Conservation (phyloP, 1,140 invertebrate species). For the Temnothorax curvispinosus region DNA sequence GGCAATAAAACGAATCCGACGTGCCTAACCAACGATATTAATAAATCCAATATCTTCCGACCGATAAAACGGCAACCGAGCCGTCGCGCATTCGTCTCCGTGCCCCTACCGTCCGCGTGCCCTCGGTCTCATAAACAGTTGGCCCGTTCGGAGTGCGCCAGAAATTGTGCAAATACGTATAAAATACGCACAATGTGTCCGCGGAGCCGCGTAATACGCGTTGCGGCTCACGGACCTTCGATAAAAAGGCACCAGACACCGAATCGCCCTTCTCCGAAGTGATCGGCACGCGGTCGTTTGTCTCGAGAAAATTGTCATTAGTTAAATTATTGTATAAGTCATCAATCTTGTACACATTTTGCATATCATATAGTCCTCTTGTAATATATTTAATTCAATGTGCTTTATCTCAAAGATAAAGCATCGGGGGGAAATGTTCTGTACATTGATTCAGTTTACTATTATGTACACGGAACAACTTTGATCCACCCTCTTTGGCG, state of each 20-base stretch:
- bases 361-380: too few relatives aligned
- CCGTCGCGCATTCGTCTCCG: slow-evolving; percentile 64
- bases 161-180: slow-evolving; percentile 86
- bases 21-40: slow-evolving; percentile 80
- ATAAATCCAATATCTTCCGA: slow-evolving; percentile 84
- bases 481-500: background rate
- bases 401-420: background rate
- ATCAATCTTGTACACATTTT: background rate
- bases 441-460: background rate
- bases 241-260: slow-evolving; percentile 62
- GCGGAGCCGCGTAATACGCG: slow-evolving; percentile 81
- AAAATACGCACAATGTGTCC: slow-evolving; percentile 85
- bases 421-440: too few relatives aligned
- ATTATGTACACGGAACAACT: background rate
- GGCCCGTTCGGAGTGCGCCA: slow-evolving; percentile 66
- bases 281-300: background rate
- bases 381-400: background rate
- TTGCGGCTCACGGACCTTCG: slow-evolving; percentile 37
- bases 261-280: background rate
- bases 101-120: slow-evolving; percentile 6
- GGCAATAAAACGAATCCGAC: slow-evolving; percentile 80
- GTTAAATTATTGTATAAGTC: background rate
- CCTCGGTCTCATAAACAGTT: slow-evolving; percentile 68
- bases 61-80: slow-evolving; percentile 79
- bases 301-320: background rate